Percentiles rank a stretch among this genome's conserved stretches.
Conservation (phyloP, 2,888 invertebrate genomes). For the Busseola fusca region DNA sequence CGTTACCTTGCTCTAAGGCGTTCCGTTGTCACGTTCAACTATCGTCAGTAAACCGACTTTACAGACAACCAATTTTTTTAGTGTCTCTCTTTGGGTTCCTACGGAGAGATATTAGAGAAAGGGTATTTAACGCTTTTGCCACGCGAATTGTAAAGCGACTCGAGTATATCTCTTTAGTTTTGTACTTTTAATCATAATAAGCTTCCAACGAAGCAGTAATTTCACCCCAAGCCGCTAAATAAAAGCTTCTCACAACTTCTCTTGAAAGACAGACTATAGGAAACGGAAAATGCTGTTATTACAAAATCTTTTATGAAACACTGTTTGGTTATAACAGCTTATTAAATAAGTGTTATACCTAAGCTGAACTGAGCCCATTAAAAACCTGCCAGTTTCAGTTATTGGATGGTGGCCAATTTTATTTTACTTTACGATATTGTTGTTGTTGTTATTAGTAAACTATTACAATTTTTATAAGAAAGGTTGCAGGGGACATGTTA, state of each 20-base stretch:
- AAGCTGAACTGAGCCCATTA: slow-evolving; percentile 44
- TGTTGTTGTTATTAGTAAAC: slow-evolving; percentile 19
- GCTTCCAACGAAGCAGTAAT: neutral
- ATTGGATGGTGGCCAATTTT: slow-evolving; percentile 13
- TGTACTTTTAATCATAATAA: slow-evolving; percentile 5
- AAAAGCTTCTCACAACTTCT: slow-evolving; percentile 7
- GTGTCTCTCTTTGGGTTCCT: neutral
- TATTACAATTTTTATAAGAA: slow-evolving; percentile 4
- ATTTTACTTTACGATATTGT: slow-evolving; percentile 25
- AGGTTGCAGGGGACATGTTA: neutral
- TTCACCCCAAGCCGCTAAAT: neutral
- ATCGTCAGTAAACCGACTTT: too few relatives aligned
- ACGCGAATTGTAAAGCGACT: neutral
- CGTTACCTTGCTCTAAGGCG: too few relatives aligned
- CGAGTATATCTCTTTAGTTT: neutral
- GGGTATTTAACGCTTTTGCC: neutral
- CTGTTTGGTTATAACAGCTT: slow-evolving; percentile 34
- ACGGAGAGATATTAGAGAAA: neutral
- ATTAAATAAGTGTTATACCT: slow-evolving; percentile 41
- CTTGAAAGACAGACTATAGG: slow-evolving; percentile 11
- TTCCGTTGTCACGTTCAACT: too few relatives aligned
- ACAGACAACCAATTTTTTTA: too few relatives aligned
- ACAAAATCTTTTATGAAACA: slow-evolving; percentile 28
- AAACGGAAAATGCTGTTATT: slow-evolving; percentile 34
- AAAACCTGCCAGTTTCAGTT: slow-evolving; percentile 49